These are phyloP conservation scores for Sisor rabdophorus DNA, from an alignment of 2,113 vertebrate species.

Conservation along the genomic window DNA sequence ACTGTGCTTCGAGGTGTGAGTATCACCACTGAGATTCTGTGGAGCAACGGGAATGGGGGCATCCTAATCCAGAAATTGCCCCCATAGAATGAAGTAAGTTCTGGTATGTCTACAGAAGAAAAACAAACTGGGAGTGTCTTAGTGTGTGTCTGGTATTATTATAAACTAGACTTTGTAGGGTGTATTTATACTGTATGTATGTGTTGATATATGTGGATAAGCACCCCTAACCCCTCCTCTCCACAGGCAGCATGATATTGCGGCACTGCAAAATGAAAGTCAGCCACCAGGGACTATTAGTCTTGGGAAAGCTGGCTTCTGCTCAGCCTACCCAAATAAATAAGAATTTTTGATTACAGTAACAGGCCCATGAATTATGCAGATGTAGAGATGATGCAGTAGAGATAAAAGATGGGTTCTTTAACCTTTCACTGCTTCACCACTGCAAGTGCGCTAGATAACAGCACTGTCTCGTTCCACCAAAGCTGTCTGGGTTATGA, in stretches of 20 bases:
- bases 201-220: conserved; percentile 62
- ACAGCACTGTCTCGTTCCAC: conserved; percentile 12
- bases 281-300: conserved; percentile 65
- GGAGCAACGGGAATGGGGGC: neutral
- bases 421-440: conserved; percentile 73
- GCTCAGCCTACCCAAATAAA: conserved; percentile 73
- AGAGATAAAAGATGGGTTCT: conserved; percentile 76
- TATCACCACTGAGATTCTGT: conserved; percentile 25
- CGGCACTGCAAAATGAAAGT: conserved; percentile 70
- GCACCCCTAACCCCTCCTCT: conserved; percentile 56
- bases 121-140: neutral
- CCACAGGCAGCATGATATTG: conserved; percentile 64
- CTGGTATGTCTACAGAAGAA: conserved; percentile 2
- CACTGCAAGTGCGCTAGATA: conserved; percentile 68
- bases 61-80: neutral
- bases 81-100: neutral
- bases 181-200: conserved; percentile 30
- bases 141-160: conserved; percentile 8
- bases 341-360: conserved; percentile 81
- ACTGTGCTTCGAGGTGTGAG: conserved; percentile 46
- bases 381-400: conserved; percentile 71
- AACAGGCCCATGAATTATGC: conserved; percentile 77
- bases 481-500: conserved; percentile 30
- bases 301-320: conserved; percentile 63
- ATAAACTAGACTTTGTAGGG: neutral